Percentiles rank a stretch among this genome's conserved stretches.
Conservation (phyloP, 2,888 invertebrate genomes). For the Julus scanicus region DNA sequence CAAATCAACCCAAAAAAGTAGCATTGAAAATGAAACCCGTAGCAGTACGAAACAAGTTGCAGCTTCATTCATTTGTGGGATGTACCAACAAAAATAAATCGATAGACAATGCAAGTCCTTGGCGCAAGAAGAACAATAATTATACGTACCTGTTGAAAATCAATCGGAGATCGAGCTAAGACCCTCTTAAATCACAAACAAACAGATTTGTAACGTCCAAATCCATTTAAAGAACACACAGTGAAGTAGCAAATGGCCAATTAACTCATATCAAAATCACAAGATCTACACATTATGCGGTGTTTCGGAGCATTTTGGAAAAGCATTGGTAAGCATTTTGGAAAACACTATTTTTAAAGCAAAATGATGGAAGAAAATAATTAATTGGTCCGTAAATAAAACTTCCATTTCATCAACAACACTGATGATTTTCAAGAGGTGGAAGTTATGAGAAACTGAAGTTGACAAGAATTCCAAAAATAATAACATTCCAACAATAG, state of each 20-base stretch:
- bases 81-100: background rate
- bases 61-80: background rate
- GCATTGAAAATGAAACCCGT: background rate
- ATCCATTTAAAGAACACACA: background rate
- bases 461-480: no score
- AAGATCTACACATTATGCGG: no score
- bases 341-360: no score
- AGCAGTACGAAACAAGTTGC: background rate
- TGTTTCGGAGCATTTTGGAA: no score
- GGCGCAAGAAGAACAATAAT: background rate
- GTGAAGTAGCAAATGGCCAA: background rate
- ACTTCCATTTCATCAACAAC: no score
- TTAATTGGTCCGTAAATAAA: no score
- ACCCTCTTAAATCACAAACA: background rate
- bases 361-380: no score
- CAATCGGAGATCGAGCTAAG: background rate
- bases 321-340: no score
- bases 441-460: no score
- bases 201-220: background rate
- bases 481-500: no score
- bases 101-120: background rate
- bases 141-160: background rate
- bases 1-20: background rate
- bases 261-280: no score
- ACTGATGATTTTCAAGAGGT: no score